These are phyloP conservation scores for Gisinianus flammeolus DNA, from an alignment of 2,888 invertebrate genomes.

Conservation along the genomic window DNA sequence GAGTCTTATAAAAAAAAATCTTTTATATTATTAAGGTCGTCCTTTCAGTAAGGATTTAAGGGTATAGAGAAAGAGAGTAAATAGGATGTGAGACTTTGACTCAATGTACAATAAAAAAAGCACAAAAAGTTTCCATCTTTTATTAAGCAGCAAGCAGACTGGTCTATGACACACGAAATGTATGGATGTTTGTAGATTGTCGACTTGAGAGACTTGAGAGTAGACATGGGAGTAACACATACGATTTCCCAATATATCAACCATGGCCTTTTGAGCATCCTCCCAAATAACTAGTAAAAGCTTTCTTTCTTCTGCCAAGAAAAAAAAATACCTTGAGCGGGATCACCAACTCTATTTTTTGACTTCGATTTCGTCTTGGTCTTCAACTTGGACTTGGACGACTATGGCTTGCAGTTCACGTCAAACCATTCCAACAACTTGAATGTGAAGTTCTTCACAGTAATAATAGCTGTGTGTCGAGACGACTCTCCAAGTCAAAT, in stretches of 20 bases:
- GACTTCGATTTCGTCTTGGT: not conserved
- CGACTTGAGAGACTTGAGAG: conserved; percentile 3
- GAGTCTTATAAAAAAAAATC: not conserved
- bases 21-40: not conserved
- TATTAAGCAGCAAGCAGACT: not conserved
- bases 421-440: not conserved
- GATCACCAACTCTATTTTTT: conserved; percentile 21
- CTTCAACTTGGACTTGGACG: not conserved
- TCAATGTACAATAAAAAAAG: too few relatives aligned
- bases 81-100: not conserved
- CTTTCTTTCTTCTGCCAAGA: conserved; percentile 40
- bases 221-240: conserved; percentile 30
- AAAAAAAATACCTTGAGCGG: conserved; percentile 21
- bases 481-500: conserved; percentile 12
- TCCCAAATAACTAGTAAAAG: conserved; percentile 44
- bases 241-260: conserved; percentile 43
- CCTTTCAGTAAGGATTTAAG: not conserved
- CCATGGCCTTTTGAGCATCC: conserved; percentile 40
- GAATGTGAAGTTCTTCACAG: conserved; percentile 17
- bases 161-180: not conserved
- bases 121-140: not conserved
- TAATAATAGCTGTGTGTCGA: conserved; percentile 1
- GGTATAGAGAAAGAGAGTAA: not conserved
- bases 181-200: not conserved
- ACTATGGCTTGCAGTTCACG: not conserved